phyloP scores from a whole-genome alignment of 2,113 vertebrate species.

The Alexandromys fortis region DNA sequence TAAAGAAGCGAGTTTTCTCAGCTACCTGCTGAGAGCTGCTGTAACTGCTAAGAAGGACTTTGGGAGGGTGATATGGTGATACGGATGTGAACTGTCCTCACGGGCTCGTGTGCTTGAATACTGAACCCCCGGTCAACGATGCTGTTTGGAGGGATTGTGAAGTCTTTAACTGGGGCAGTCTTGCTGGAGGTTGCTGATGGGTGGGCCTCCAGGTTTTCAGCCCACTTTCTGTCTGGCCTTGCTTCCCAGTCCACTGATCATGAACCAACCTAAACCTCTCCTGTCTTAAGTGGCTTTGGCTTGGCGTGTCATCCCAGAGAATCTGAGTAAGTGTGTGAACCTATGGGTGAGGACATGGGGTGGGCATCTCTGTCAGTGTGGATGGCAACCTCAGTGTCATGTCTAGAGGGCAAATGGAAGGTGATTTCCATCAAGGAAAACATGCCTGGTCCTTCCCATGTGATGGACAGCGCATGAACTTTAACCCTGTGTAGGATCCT shows the following conservation, averaged over 20 bases:
- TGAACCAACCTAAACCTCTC: neutral
- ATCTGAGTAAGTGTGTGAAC: too few relatives aligned
- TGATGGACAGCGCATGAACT: too few relatives aligned
- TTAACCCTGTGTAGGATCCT: neutral
- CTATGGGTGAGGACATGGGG: neutral
- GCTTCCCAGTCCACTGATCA: neutral
- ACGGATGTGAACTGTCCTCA: neutral
- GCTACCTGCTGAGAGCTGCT: neutral
- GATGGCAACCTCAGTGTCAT: neutral
- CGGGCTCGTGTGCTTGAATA: neutral
- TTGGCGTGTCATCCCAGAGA: neutral
- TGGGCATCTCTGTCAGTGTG: neutral
- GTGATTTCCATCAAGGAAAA: neutral
- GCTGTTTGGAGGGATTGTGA: neutral
- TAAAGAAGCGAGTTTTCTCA: neutral
- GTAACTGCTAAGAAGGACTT: neutral
- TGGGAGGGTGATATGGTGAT: neutral
- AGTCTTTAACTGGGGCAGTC: neutral
- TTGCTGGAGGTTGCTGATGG: neutral
- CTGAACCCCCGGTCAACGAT: too few relatives aligned
- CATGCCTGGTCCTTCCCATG: neutral
- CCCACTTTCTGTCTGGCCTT: neutral
- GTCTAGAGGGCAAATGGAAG: neutral
- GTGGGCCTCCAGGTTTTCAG: neutral
- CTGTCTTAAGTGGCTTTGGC: neutral